Conservation (phyloP, 2,888 invertebrate species). For the Sinopyrophorus schimmeli region DNA sequence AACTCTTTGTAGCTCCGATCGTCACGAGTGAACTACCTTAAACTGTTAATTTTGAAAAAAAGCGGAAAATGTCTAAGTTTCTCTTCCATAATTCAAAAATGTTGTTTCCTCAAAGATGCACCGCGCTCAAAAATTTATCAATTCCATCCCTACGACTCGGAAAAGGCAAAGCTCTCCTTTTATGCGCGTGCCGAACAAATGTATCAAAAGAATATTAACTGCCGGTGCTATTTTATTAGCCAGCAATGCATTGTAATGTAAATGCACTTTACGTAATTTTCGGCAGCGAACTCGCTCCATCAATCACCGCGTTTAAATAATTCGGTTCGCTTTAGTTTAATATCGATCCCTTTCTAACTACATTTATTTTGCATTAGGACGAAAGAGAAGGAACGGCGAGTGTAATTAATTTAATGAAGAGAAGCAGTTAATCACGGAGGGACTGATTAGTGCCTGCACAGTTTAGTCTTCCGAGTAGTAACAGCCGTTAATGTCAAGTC, state of each 20-base stretch:
- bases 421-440: constrained; percentile 24
- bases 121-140: too few relatives aligned
- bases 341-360: constrained; percentile 5
- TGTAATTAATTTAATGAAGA: constrained; percentile 26
- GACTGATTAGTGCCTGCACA: constrained; percentile 23
- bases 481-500: constrained; percentile 18
- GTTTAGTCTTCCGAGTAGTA: constrained; percentile 19
- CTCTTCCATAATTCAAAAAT: too few relatives aligned
- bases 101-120: too few relatives aligned
- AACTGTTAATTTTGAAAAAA: too few relatives aligned
- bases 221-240: constrained; percentile 9
- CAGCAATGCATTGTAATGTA: constrained; percentile 34
- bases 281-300: constrained; percentile 33
- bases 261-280: constrained; percentile 33
- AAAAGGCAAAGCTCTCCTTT: constrained; percentile 2
- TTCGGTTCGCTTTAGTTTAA: constrained; percentile 20
- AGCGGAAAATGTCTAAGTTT: too few relatives aligned
- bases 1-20: too few relatives aligned
- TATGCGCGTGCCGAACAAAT: not conserved
- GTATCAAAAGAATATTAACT: constrained; percentile 11
- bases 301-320: constrained; percentile 37
- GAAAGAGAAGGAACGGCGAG: constrained; percentile 11
- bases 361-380: not conserved
- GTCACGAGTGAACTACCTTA: too few relatives aligned
- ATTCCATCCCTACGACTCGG: too few relatives aligned